phyloP scores from a whole-genome alignment of 2,113 vertebrate species.

The Pangasianodon gigas region DNA sequence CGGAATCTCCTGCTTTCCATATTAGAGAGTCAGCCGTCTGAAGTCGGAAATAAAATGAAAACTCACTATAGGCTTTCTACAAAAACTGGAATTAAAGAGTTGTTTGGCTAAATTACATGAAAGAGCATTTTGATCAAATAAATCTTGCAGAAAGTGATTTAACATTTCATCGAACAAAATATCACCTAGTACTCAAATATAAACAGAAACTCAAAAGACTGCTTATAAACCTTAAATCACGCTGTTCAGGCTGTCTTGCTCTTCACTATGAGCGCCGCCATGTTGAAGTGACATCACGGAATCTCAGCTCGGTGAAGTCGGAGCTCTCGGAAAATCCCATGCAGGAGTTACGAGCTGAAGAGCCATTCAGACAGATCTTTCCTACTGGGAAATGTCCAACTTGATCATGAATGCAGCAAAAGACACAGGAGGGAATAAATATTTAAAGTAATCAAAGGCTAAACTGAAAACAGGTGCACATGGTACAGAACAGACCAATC shows the following conservation, averaged over 20 bases:
- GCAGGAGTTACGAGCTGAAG: background rate
- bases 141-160: background rate
- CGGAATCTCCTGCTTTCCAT: too few relatives aligned
- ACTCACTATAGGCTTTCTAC: background rate
- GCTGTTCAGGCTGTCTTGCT: background rate
- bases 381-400: background rate
- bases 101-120: background rate
- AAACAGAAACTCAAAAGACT: background rate
- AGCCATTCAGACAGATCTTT: background rate
- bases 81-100: background rate
- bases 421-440: background rate
- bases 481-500: background rate
- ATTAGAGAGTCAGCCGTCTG: too few relatives aligned
- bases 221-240: background rate
- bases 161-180: background rate
- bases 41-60: too few relatives aligned
- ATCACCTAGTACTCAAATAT: background rate
- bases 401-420: background rate
- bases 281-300: background rate
- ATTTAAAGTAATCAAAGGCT: background rate
- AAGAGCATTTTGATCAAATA: too few relatives aligned
- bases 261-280: background rate
- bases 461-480: background rate
- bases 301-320: too few relatives aligned
- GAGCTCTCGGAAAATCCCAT: background rate